Evolutionary conservation across 2,797 vertebrate genomes (phyloP), one percentile per base, ranked within the genome.

Genomic region (Cyclopterus lumpus): DNA sequence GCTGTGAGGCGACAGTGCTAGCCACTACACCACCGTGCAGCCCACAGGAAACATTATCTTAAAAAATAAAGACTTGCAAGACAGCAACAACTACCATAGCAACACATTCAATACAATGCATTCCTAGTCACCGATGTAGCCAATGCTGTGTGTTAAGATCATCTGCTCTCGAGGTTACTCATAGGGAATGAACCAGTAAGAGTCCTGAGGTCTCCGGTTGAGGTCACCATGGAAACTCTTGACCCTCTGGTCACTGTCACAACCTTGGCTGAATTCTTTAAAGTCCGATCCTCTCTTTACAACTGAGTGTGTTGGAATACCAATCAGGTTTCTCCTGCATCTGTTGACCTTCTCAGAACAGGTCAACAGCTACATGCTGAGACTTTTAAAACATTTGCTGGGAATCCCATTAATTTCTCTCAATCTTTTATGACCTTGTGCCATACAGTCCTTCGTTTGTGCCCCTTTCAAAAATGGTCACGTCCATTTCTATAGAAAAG

Each of bases 241-340:
- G 81, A 86, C 83, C 73, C 64, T 3, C 46, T 62, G 72, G 75
- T 82, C 73, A 83, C 67, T 67, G 68, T 62, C 77, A 81, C 82
- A 59, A 77, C 81, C 74, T 85, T 42, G 64, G 82, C 44, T 81
- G 82, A 84, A 85, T 85, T 86, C 72, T 82, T 87, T 30, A 51
- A 87, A 88, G 66, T 80, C 78, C 71, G 30, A 8, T 44, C 38
- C 46, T 75, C 58, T 5, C 62, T 76, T 87, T 85, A 59, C 71
- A 81, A 24, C 71, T 1, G 59, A 80, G 82, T 78, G 85, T 59
- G 79, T 79, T 28, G 57, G 80, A 87, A 89, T 73, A 86, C 61
- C 85, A 78, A 48, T 71, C 77, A 85, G 63, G 53, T 68, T 69
- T 69, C 71, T 8, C 10, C 36, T 63, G 63, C 57, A 67, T 82